phyloP scores from a whole-genome alignment of 1,140 invertebrate genomes.

The Charaxes varanes region DNA sequence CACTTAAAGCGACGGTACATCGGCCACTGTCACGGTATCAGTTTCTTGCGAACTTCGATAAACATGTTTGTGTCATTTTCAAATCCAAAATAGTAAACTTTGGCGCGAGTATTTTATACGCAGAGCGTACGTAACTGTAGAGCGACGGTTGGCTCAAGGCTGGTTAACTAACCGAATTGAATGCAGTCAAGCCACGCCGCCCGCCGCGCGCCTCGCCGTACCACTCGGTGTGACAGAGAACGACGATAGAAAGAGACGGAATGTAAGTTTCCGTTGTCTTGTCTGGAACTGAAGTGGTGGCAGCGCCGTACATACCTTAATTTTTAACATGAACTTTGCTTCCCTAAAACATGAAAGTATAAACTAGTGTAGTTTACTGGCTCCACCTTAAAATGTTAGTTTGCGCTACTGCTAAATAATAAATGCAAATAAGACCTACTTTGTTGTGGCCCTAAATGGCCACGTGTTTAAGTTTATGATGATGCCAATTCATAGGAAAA shows the following conservation, averaged over 20 bases:
- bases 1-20: neutral
- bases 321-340: slow-evolving; percentile 13
- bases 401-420: too few relatives aligned
- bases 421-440: too few relatives aligned
- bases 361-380: too few relatives aligned
- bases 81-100: slow-evolving; percentile 36
- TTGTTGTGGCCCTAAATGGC: too few relatives aligned
- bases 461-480: too few relatives aligned
- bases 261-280: slow-evolving; percentile 22
- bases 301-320: slow-evolving; percentile 12
- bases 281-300: slow-evolving; percentile 8
- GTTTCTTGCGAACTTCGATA: slow-evolving; percentile 1
- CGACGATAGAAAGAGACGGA: slow-evolving; percentile 18
- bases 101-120: slow-evolving; percentile 38
- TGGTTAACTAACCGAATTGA: slow-evolving; percentile 27
- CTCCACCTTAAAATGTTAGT: too few relatives aligned
- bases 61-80: slow-evolving; percentile 35
- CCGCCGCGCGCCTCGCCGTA: slow-evolving; percentile 10
- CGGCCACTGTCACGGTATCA: neutral
- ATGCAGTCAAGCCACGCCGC: slow-evolving; percentile 22
- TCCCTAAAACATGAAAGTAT: too few relatives aligned
- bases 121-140: slow-evolving; percentile 35
- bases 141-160: slow-evolving; percentile 51
- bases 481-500: too few relatives aligned
- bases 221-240: slow-evolving; percentile 21